These are phyloP conservation scores for Cinclus mexicanus DNA, from an alignment of 2,113 vertebrate species.

Conservation along the genomic window DNA sequence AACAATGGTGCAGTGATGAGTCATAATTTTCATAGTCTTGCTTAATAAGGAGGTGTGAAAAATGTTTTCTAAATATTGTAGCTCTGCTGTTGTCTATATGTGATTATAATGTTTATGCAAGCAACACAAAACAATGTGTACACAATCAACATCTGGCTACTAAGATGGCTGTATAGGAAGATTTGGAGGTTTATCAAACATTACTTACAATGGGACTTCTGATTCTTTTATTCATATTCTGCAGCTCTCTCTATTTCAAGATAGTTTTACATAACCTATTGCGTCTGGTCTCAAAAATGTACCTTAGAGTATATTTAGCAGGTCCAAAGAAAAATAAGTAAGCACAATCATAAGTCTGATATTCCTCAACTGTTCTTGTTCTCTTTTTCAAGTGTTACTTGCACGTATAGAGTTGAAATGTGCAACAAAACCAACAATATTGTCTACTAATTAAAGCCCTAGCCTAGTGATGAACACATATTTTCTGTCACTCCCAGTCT, in stretches of 20 bases:
- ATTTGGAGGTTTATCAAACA: constrained; percentile 73
- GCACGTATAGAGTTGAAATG: not conserved
- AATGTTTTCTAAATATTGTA: constrained; percentile 96
- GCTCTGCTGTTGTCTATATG: constrained; percentile 90
- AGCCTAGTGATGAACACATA: not conserved
- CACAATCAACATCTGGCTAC: constrained; percentile 91
- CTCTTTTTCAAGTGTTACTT: not conserved
- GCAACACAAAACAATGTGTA: constrained; percentile 90
- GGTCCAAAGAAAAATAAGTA: not conserved
- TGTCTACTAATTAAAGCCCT: not conserved
- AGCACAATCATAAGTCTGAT: not conserved
- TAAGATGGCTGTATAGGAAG: constrained; percentile 77
- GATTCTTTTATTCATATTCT: not conserved
- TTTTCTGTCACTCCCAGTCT: not conserved
- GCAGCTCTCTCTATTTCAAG: not conserved
- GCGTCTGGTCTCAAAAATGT: constrained; percentile 17
- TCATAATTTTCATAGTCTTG: constrained; percentile 92
- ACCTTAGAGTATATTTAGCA: constrained; percentile 33
- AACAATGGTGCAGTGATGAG: constrained; percentile 90
- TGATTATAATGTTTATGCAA: constrained; percentile 93
- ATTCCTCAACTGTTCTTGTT: not conserved
- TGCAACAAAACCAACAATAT: not conserved
- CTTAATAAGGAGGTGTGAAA: constrained; percentile 94
- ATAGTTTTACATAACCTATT: not conserved
- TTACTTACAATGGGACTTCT: constrained; percentile 37